A percentile compares a stretch with the other conserved stretches of the same genome.
phyloP scores from a whole-genome alignment of 1,140 invertebrate genomes.

The Apis mellifera region DNA sequence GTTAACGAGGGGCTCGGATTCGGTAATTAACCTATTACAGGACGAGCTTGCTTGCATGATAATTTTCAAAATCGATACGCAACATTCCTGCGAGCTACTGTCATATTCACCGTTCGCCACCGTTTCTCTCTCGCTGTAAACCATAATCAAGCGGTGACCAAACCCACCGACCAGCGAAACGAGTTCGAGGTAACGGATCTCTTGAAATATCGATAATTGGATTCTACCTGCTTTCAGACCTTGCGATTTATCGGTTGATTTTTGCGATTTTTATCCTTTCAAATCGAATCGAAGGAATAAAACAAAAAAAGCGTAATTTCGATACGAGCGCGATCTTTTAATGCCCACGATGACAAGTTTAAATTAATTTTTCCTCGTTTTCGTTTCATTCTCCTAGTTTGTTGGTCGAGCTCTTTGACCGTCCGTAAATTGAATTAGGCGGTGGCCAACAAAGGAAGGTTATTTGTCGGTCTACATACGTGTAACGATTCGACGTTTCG shows the following conservation, averaged over 20 bases:
- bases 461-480: not conserved
- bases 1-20: conserved; percentile 19
- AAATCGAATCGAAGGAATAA: no score
- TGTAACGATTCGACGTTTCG: not conserved
- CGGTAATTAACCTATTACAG: conserved; percentile 46
- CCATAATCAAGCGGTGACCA: conserved; percentile 30
- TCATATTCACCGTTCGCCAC: conserved; percentile 13
- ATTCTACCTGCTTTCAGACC: not conserved
- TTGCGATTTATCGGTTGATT: not conserved
- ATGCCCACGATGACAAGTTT: not conserved
- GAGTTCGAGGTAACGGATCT: conserved; percentile 15
- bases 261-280: not conserved
- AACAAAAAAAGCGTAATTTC: not conserved
- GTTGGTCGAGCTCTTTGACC: no score
- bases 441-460: no score
- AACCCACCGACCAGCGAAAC: conserved; percentile 5
- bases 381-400: no score
- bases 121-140: not conserved
- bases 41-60: conserved; percentile 37
- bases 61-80: conserved; percentile 50
- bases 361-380: not conserved
- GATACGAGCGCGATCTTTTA: not conserved
- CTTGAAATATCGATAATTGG: conserved; percentile 40
- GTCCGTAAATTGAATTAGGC: not conserved
- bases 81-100: conserved; percentile 23